These are phyloP conservation scores for Heliconius himera DNA, from an alignment of 1,140 invertebrate species.

Conservation along the genomic window DNA sequence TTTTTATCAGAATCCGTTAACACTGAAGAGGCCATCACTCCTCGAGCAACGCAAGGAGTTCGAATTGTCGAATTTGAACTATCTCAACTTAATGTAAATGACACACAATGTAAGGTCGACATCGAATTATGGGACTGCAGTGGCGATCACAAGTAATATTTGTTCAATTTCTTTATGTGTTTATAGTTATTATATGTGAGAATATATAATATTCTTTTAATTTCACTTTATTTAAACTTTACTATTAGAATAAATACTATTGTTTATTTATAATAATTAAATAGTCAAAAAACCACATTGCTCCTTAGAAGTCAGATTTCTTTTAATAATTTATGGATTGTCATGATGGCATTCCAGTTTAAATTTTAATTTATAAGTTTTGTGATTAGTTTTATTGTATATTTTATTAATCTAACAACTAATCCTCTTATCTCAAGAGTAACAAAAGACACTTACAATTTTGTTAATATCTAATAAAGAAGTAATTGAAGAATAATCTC, in stretches of 20 bases:
- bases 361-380: not conserved
- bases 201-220: not conserved
- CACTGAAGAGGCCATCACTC: constrained; percentile 60
- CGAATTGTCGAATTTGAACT: constrained; percentile 72
- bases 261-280: not conserved
- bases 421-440: not conserved
- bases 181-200: not conserved
- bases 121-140: constrained; percentile 80
- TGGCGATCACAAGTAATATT: constrained; percentile 73
- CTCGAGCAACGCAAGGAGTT: constrained; percentile 74
- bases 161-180: not conserved
- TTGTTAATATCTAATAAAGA: not conserved
- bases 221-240: not conserved
- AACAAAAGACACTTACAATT: not conserved
- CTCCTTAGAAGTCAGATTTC: not conserved
- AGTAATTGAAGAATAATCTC: too few relatives aligned
- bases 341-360: not conserved
- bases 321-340: too few relatives aligned
- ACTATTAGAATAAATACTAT: not conserved
- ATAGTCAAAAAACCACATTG: not conserved
- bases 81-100: constrained; percentile 63
- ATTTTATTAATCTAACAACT: not conserved
- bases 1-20: constrained; percentile 76
- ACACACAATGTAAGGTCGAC: constrained; percentile 65
- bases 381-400: not conserved